A percentile compares a stretch with the other conserved stretches of the same genome.
These are phyloP conservation scores for Hyaena hyaena DNA, from an alignment of 2,113 vertebrate genomes.

Conservation along the genomic window DNA sequence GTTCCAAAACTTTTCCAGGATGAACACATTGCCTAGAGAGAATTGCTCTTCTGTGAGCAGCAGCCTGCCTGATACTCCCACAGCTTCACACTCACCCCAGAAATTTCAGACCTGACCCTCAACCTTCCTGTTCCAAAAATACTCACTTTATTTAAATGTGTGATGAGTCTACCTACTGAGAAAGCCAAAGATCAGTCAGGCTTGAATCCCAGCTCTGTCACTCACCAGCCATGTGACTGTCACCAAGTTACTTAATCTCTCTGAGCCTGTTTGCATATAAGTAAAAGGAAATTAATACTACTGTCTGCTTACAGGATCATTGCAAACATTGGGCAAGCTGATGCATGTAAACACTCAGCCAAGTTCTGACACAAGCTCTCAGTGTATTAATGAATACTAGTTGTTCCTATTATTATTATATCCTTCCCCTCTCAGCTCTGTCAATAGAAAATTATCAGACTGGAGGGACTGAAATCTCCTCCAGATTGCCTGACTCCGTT, in stretches of 20 bases:
- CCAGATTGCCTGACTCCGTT: neutral
- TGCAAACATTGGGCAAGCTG: neutral
- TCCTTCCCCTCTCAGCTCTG: neutral
- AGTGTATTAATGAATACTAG: neutral
- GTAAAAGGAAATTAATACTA: neutral
- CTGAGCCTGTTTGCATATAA: neutral
- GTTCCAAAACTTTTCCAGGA: slow-evolving; percentile 59
- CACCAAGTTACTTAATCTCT: neutral
- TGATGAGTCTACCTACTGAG: neutral
- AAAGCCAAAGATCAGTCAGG: neutral
- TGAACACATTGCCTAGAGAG: slow-evolving; percentile 52
- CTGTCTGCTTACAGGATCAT: neutral
- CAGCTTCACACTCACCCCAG: neutral
- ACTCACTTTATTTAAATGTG: slow-evolving; percentile 25
- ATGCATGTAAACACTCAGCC: neutral
- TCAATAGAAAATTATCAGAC: neutral
- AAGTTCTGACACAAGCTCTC: neutral
- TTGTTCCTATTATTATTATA: neutral
- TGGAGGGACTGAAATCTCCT: neutral
- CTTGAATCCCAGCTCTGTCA: neutral
- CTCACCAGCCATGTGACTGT: neutral
- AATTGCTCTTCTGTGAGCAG: slow-evolving; percentile 2
- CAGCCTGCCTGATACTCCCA: slow-evolving; percentile 2
- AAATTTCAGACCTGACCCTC: slow-evolving; percentile 15
- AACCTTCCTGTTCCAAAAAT: slow-evolving; percentile 26